Evolutionary conservation across 2,888 invertebrate genomes (phyloP).

Genomic region (Metalampra italica): DNA sequence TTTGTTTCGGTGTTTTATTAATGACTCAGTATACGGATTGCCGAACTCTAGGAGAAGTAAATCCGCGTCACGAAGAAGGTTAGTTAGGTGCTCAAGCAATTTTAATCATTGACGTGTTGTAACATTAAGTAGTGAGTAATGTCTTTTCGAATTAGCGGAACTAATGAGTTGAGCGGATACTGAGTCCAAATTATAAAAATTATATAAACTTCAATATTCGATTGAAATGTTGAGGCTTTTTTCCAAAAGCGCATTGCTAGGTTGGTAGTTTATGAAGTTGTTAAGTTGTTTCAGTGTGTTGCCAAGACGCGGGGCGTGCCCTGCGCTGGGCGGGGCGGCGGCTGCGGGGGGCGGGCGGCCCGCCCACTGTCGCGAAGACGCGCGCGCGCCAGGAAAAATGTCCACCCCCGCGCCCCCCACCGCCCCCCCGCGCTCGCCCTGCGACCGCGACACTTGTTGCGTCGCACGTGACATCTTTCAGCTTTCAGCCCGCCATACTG

Average conservation of each 20-base stretch:
- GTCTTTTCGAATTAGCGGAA: neutral
- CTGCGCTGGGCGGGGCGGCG: constrained; percentile 42
- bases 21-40: constrained; percentile 12
- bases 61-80: too few relatives aligned
- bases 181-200: too few relatives aligned
- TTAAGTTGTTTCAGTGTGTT: neutral
- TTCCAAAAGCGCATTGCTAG: too few relatives aligned
- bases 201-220: too few relatives aligned
- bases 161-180: neutral
- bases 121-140: neutral
- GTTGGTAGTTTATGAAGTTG: too few relatives aligned
- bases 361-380: constrained; percentile 65
- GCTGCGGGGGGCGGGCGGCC: constrained; percentile 34
- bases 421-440: neutral
- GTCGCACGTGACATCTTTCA: constrained; percentile 1
- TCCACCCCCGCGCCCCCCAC: neutral
- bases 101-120: neutral
- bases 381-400: constrained; percentile 12
- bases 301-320: constrained; percentile 52
- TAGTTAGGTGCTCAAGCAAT: too few relatives aligned
- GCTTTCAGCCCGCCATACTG: neutral
- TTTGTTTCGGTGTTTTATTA: constrained; percentile 10
- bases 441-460: constrained; percentile 52
- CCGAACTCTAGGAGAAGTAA: neutral
- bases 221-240: too few relatives aligned